Percentiles rank a stretch among this genome's conserved stretches.
These are phyloP conservation scores for Blastobasis adustella DNA, from an alignment of 2,888 invertebrate species.

Conservation along the genomic window DNA sequence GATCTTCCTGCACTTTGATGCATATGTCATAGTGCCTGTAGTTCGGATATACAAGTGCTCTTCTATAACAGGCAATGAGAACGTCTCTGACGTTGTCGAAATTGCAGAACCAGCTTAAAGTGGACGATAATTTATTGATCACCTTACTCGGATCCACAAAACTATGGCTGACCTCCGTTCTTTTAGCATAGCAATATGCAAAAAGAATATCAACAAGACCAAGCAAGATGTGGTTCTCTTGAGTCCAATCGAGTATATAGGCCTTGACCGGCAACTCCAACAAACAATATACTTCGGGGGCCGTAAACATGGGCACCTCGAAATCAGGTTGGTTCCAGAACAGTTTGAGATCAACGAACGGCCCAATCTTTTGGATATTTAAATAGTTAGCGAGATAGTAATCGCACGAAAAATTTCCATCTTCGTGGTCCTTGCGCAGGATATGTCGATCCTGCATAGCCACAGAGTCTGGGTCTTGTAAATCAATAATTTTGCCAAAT, in stretches of 20 bases:
- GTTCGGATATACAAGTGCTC: slow-evolving; percentile 85
- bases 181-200: slow-evolving; percentile 86
- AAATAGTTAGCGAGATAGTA: slow-evolving; percentile 88
- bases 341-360: slow-evolving; percentile 65
- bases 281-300: slow-evolving; percentile 79
- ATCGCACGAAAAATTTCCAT: slow-evolving; percentile 80
- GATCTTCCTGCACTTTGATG: slow-evolving; percentile 79
- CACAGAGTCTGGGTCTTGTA: slow-evolving; percentile 78
- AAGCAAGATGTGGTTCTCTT: slow-evolving; percentile 71
- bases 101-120: slow-evolving; percentile 85
- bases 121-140: slow-evolving; percentile 86
- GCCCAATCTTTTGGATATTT: slow-evolving; percentile 77
- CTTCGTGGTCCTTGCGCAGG: slow-evolving; percentile 76
- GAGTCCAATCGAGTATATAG: slow-evolving; percentile 77
- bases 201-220: slow-evolving; percentile 88
- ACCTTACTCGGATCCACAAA: slow-evolving; percentile 91
- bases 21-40: slow-evolving; percentile 85
- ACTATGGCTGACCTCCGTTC: slow-evolving; percentile 84
- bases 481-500: slow-evolving; percentile 82
- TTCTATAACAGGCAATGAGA: slow-evolving; percentile 76
- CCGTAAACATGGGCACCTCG: slow-evolving; percentile 56
- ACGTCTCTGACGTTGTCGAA: slow-evolving; percentile 78
- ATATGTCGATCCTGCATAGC: slow-evolving; percentile 69
- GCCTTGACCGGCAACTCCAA: slow-evolving; percentile 85
- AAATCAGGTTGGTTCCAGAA: slow-evolving; percentile 66